These are phyloP conservation scores for Linepithema humile DNA, from an alignment of 1,140 invertebrate genomes.

Conservation along the genomic window DNA sequence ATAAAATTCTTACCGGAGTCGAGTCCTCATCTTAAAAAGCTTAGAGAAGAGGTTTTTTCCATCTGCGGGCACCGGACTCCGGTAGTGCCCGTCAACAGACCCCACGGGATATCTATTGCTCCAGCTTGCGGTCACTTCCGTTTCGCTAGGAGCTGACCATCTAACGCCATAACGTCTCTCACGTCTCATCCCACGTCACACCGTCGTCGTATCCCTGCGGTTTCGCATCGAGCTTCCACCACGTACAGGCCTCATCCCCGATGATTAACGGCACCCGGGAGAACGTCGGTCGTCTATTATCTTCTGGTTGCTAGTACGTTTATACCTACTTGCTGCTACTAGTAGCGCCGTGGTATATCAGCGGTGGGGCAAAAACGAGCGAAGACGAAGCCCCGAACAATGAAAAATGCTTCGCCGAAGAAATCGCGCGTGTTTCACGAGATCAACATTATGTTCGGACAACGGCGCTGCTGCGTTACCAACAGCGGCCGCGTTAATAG, in stretches of 20 bases:
- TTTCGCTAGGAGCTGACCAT: conserved; percentile 75
- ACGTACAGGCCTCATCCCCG: conserved; percentile 70
- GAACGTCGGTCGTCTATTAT: conserved; percentile 75
- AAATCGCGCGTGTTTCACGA: background rate
- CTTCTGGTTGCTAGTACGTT: conserved; percentile 71
- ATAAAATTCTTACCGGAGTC: background rate
- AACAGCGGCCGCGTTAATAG: background rate
- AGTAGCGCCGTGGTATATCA: conserved; percentile 57
- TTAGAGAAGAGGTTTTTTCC: background rate
- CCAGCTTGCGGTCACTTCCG: conserved; percentile 80
- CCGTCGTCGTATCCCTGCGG: conserved; percentile 71
- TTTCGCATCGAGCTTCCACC: conserved; percentile 63
- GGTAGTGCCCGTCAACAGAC: conserved; percentile 41
- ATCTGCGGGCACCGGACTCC: background rate
- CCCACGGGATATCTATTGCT: conserved; percentile 65
- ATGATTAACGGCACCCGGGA: conserved; percentile 82
- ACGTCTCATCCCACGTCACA: conserved; percentile 57
- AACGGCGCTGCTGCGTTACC: background rate
- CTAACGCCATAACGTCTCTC: conserved; percentile 70
- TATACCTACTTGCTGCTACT: conserved; percentile 68
- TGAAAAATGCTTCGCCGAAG: conserved; percentile 7
- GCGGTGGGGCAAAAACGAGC: conserved; percentile 51
- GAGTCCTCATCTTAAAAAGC: background rate
- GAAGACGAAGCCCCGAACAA: conserved; percentile 54
- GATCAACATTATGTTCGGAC: conserved; percentile 5